Evolutionary conservation across 2,113 vertebrate species (phyloP), one percentile per base, ranked within the genome.

Genomic region (Pomatostomus ruficeps): DNA sequence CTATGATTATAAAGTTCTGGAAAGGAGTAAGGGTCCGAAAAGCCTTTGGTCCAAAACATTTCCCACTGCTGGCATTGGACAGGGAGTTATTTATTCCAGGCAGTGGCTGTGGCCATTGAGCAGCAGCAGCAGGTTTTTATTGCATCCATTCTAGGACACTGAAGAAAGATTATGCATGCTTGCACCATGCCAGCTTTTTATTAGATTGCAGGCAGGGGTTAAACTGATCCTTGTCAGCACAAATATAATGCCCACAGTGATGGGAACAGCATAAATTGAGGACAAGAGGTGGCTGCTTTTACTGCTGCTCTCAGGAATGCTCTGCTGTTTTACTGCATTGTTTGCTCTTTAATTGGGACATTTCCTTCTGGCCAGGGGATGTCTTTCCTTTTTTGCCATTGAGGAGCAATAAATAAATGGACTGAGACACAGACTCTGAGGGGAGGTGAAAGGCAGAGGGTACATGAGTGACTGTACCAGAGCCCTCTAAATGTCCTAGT

Each of bases 141-240:
- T 93, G 67, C 29, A 23, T 49, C 70, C 38, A 36, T 93, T 94
- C 72, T 88, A 73, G 88, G 89, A 89, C 87, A 72, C 70, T 31
- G 71, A 89, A 94, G 91, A 89, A 93, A 63, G 85, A 89, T 93
- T 90, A 94, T 77, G 77, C 78, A 67, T 62, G 48, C 72, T 88
- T 88, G 78, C 54, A 70, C 67, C 75, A 62, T 3, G 7, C 57
- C 70, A 95, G 74, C 42, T 90, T 96, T 93, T 94, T 94, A 96
- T 96, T 91, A 90, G 93, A 61, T 83, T 82, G 88, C 74, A 97
- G 89, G 75, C 94, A 94, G 88, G 94, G 96, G 95, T 97, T 96
- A 97, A 96, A 94, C 75, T 83, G 93, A 94, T 95, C 71, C 93
- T 93, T 96, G 93, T 94, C 96, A 97, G 94, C 94, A 93, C 67